Base-by-base conservation (phyloP, 1,140 invertebrate genomes). In the Zaprionus inermis region DNA sequence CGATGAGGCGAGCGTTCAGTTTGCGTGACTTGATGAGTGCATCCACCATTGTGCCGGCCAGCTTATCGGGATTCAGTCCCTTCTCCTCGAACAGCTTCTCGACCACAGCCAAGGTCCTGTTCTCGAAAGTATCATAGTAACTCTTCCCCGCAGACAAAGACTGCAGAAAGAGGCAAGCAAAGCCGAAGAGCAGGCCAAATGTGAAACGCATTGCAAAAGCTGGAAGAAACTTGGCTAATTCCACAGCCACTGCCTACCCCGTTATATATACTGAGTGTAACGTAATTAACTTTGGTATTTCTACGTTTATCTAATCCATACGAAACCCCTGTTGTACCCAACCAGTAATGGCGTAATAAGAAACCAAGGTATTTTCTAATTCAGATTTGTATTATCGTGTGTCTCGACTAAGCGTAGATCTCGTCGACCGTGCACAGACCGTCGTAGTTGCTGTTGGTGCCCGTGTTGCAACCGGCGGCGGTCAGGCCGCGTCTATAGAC, bases 401-500 rank as follows among this genome's bases (percentile, higher is more conserved):
- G 4, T 56, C 16, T 1, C 12, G 46, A 1, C 38, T 69, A 78
- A 12, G 24, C 24, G 5, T 67, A 78, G n/a, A 52, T 49, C 20
- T 80, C 78, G 10, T 38, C 18, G 0, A 71, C 28, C 32, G 59
- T 71, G 49, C 78, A 80, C n/a, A 80, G 30, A 9, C 72, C 76
- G 1, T 41, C 5, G 34, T 61, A 76, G 44, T 76, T 79, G 22
- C 36, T 6, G 64, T 90, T 81, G 1, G 30, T 74, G 54, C 83
- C 86, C 4, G 63, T 83, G 0, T 3, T 65, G 70, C 86, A 90
- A 20, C 63, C 66, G 1, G 71, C 51, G n/a, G 76, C 83, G 3
- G 81, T 63, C 28, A 20, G 0, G 0, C 70, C 58, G 0, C 9
- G 28, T 1, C 36, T 18, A 38, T 88, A 90, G 11, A 85, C 66